Evolutionary conservation across 2,113 vertebrate species (phyloP), one percentile per base, ranked within the genome.

Genomic region (Dicentrarchus labrax): DNA sequence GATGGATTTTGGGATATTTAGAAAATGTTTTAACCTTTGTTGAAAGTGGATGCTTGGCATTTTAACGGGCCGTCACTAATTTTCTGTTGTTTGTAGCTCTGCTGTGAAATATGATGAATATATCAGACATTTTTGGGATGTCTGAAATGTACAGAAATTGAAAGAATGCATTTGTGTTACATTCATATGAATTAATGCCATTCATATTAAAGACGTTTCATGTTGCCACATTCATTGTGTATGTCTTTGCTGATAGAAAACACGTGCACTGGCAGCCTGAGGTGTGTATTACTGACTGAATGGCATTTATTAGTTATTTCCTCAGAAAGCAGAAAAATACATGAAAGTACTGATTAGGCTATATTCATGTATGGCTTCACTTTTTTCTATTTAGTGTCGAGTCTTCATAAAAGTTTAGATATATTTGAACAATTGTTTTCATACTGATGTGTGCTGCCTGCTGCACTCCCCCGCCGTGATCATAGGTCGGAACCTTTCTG

Each of bases 401-500:
- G 12, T 51, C 30, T 41, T 1, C 64, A 38, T 73, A 38, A 48
- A 38, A 60, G 16, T 38, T 21, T 3, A 21, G 70, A 72, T 59
- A 30, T 10, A 38, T 61, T n/a, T 74, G 1, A 59, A 45, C n/a
- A n/a, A 62, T 50, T 11, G 2, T 19, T 1, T 21, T 41, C 8
- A 0, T 47, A 11, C 50, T 60, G 8, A 65, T 30, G 10, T 69
- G 24, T 8, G 39, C 17, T 61, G 4, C 30, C 1, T 22, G 41
- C 9, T 0, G 7, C 11, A 8, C n/a, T 7, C 0, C 2, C 8
- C 2, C 17, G 2, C 30, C 43, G 30, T 45, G 10, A 30, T 30
- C 12, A 5, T 43, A 0, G 0, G 36, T 0, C 41, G 79, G 90
- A 92, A 91, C 51, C 19, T 76, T 82, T 83, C 56, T 45, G 4